Percentiles rank a stretch among this genome's conserved stretches.
Evolutionary conservation across 1,140 invertebrate genomes (phyloP).

Genomic region (Ridgeia piscesae): DNA sequence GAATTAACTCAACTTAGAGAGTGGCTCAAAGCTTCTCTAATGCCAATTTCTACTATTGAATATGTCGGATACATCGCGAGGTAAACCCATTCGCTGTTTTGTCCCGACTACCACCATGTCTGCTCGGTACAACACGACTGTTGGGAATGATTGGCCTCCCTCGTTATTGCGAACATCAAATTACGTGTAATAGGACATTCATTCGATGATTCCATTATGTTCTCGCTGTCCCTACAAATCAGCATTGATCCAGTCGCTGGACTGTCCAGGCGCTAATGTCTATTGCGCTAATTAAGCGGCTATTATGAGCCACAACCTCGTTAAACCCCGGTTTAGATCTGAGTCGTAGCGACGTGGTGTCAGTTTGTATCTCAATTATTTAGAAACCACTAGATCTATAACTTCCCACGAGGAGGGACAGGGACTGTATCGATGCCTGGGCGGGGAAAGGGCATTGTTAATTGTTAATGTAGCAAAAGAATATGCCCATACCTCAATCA

Average conservation of each 20-base stretch:
- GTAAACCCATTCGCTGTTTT: neutral
- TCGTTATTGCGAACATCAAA: neutral
- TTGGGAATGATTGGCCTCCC: neutral
- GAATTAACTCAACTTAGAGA: too few relatives aligned
- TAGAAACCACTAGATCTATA: neutral
- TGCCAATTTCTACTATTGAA: neutral
- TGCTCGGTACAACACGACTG: neutral
- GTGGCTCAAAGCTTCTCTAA: too few relatives aligned
- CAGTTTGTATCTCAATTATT: neutral
- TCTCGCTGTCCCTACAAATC: neutral
- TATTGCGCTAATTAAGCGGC: too few relatives aligned
- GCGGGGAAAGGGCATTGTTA: too few relatives aligned
- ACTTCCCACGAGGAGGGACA: neutral
- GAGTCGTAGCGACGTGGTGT: neutral
- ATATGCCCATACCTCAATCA: too few relatives aligned
- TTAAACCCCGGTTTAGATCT: neutral
- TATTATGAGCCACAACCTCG: too few relatives aligned
- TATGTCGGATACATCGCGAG: neutral
- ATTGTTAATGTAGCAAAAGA: too few relatives aligned
- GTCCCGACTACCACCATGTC: too few relatives aligned
- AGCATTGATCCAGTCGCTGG: neutral
- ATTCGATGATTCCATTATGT: neutral
- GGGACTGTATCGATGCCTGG: neutral
- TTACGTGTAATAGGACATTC: neutral
- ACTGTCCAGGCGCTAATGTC: neutral